Percentiles rank a stretch among this genome's conserved stretches.
Conservation (phyloP, 2,113 vertebrate species). For the Canis aureus region DNA sequence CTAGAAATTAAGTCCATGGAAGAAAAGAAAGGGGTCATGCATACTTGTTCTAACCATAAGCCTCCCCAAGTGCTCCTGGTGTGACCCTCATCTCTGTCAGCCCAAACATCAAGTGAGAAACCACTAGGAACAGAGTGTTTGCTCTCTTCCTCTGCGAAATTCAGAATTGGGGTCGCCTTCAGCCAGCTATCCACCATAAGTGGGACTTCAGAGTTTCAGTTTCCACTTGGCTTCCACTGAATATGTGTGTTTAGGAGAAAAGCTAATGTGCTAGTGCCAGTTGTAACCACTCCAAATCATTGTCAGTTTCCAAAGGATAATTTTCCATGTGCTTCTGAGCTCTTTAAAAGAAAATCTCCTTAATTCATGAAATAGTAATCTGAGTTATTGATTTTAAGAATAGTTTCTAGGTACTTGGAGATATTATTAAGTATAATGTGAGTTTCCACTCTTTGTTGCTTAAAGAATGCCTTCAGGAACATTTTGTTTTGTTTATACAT, state of each 20-base stretch:
- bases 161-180: not conserved
- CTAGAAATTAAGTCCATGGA: not conserved
- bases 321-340: conserved; percentile 29
- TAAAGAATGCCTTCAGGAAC: not conserved
- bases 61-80: not conserved
- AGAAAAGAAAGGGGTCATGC: not conserved
- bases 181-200: not conserved
- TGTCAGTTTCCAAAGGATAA: not conserved
- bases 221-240: not conserved
- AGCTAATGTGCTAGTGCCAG: not conserved
- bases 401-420: not conserved
- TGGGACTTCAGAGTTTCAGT: not conserved
- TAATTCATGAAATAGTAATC: not conserved
- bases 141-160: not conserved
- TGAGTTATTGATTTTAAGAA: not conserved
- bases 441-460: not conserved
- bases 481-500: not conserved
- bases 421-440: not conserved
- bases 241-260: not conserved
- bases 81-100: not conserved
- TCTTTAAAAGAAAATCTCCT: conserved; percentile 33
- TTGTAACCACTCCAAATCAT: not conserved
- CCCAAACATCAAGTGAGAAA: conserved; percentile 18
- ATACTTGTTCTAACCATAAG: not conserved
- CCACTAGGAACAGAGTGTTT: not conserved